Evolutionary conservation across 2,113 vertebrate species (phyloP).

Genomic region (Pycnonotus jocosus): DNA sequence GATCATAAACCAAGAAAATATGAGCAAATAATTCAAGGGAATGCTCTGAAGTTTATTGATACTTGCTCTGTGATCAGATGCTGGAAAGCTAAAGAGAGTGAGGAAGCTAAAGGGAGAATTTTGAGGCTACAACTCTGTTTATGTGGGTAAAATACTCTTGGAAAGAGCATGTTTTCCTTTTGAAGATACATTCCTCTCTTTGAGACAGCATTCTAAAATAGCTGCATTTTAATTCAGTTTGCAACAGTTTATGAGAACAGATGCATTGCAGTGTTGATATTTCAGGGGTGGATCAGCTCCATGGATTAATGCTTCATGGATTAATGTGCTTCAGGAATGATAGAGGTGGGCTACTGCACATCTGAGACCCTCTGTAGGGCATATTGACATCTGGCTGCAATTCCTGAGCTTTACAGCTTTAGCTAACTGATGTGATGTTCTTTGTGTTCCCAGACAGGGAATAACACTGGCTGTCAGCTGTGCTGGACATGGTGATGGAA

Average conservation of each 20-base stretch:
- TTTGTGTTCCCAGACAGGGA: constrained; percentile 19
- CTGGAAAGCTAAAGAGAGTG: neutral
- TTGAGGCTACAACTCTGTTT: neutral
- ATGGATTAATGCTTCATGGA: neutral
- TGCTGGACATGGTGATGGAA: neutral
- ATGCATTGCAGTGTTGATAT: neutral
- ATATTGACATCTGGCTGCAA: neutral
- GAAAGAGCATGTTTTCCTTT: neutral
- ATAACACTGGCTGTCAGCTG: neutral
- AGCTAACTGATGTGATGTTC: neutral
- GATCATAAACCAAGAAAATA: neutral
- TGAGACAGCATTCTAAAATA: neutral
- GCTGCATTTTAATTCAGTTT: neutral
- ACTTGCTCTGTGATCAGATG: neutral
- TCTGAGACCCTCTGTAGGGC: neutral
- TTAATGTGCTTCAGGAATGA: accelerated
- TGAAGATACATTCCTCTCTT: neutral
- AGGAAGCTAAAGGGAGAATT: neutral
- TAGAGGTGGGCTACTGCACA: neutral
- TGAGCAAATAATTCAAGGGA: neutral
- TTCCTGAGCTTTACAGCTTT: neutral
- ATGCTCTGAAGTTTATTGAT: neutral
- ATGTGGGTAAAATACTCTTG: neutral
- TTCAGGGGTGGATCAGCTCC: neutral
- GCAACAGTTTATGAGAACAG: neutral